Evolutionary conservation across 2,113 vertebrate species (phyloP), one percentile per base, ranked within the genome.

Genomic region (Mixornis gularis): DNA sequence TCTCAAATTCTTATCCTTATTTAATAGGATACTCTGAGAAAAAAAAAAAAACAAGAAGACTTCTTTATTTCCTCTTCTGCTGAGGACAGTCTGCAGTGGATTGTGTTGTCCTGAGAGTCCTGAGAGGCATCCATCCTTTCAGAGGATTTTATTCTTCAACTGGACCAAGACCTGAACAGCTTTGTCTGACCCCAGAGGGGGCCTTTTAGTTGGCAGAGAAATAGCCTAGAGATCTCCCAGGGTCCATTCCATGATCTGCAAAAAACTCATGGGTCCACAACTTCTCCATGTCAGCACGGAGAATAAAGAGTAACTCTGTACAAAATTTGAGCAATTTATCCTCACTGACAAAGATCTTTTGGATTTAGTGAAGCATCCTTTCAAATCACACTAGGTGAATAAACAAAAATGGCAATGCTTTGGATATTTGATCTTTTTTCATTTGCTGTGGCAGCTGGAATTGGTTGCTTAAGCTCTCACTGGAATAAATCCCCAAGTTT

Each of bases 381-480:
- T 88, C 36, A 79, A 53, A 40, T 78, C 24, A 48, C 8, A n/a
- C 10, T 30, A 30, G 10, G 6, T 44, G 18, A 79, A 41, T 58
- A 69, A 83, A 74, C n/a, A 62, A 49, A n/a, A 73, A 52, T 29
- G 7, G 2, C 9, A 38, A 22, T 36, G 11, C 29, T 83, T 76
- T 70, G 13, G 8, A 32, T 14, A 70, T 32, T 32, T 46, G 21
- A 5, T 56, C 3, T 41, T 32, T 62, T 92, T 34, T 44, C 14
- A 46, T 27, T 32, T 59, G 7, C 32, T 82, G 11, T 74, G 3
- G 13, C 46, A n/a, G 20, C 19, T 66, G 56, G 38, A 89, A 62
- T 4, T 41, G 26, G 34, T 55, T 0, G 0, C 7, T 58, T 15
- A 58, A 74, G 8, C 6, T 80, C 30, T 85, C 25, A 9, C 5